Base-by-base conservation (phyloP, 1,140 invertebrate species). In the Drosophila watanabei region DNA sequence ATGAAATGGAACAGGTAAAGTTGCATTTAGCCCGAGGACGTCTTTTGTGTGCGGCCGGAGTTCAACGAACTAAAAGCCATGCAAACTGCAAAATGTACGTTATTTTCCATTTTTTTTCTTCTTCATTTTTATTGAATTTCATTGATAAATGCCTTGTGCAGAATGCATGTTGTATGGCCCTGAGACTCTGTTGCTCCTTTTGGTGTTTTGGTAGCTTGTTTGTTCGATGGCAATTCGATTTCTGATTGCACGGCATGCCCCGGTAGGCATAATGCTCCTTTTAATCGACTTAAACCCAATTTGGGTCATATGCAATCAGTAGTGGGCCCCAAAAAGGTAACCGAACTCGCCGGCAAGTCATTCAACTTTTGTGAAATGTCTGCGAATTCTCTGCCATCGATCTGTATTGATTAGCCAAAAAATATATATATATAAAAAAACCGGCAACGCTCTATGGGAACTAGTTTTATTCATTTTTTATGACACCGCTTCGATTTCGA, bases 221-320 rank as follows among this genome's bases (percentile, higher is more conserved):
- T 88, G 85, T 88, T 88, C 85, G 86, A 90, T 88, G 81, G 79
- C 79, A 89, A 84, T 79, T 88, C 81, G 81, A 86, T 87, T 87
- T 63, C 75, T 59, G 75, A 83, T 88, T 81, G 85, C 85, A 88
- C 84, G 85, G 54, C 54, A 57, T 57, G 35, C 9, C 70, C 57
- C 49, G 49, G 59, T 30, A 59, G 46, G 41, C 48, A 64, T 78
- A 73, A 71, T 46, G 59, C 45, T 45, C 43, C 56, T 59, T 66
- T 68, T 72, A 85, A 86, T 86, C 82, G 83, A 82, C 85, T 79
- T 57, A 70, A 86, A 71, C 75, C 65, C 61, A 87, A 86, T 88
- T 88, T 84, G 85, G 84, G 78, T 81, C 85, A 84, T 79, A 72
- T 78, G 85, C 78, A 84, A 84, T 88, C 80, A 89, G 45, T 39